phyloP scores from a whole-genome alignment of 2,888 invertebrate species.

The Netelia fuscicornis region DNA sequence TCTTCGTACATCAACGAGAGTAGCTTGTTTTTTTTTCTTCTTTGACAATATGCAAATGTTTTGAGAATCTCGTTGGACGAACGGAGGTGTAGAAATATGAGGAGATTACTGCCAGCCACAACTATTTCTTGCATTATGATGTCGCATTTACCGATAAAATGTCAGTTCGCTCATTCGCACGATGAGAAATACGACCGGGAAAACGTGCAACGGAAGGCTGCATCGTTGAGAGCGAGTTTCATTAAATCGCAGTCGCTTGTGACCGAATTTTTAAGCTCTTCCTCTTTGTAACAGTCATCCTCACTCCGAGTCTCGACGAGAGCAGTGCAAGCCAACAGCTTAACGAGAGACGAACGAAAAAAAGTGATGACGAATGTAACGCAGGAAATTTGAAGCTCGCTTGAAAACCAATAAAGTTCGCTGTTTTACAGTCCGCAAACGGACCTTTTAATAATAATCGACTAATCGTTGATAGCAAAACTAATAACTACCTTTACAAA shows the following conservation, averaged over 20 bases:
- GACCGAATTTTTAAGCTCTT: conserved; percentile 77
- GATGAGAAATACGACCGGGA: background rate
- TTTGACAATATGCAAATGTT: background rate
- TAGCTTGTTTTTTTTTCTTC: conserved; percentile 13
- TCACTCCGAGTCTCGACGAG: conserved; percentile 12
- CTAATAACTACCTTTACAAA: background rate
- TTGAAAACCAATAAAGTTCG: conserved; percentile 15
- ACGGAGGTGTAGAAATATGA: background rate
- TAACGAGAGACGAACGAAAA: conserved; percentile 33
- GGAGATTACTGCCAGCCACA: background rate
- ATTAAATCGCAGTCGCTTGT: conserved; percentile 77
- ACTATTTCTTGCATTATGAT: conserved; percentile 13
- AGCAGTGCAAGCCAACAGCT: conserved; percentile 37
- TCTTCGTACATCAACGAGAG: conserved; percentile 24
- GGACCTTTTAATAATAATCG: conserved; percentile 21
- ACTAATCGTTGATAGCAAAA: background rate
- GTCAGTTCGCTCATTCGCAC: background rate
- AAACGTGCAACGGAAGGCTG: background rate
- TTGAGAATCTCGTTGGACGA: background rate
- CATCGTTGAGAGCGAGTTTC: conserved; percentile 70
- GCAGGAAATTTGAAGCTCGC: conserved; percentile 30
- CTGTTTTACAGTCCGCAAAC: background rate
- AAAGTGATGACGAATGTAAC: conserved; percentile 40
- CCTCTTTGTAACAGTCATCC: conserved; percentile 28
- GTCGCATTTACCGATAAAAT: background rate